Evolutionary conservation across 2,888 invertebrate genomes (phyloP).

Genomic region (Ashinkailepas kermadecensis): DNA sequence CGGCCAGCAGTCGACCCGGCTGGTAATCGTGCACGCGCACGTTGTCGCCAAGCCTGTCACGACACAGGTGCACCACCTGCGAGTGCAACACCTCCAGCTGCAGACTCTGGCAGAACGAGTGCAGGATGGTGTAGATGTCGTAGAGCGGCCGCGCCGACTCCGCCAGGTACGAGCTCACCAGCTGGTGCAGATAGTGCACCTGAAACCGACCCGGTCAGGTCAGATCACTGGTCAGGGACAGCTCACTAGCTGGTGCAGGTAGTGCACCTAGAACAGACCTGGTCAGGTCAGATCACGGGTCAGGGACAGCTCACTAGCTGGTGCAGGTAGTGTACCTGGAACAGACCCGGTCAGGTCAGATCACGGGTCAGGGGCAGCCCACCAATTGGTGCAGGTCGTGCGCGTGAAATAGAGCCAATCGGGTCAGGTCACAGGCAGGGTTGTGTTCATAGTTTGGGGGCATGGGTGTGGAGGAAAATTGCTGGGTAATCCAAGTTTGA

Average conservation of each 20-base stretch:
- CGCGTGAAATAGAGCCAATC: slow-evolving; percentile 37
- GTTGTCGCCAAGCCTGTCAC: slow-evolving; percentile 56
- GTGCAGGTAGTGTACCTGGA: slow-evolving; percentile 45
- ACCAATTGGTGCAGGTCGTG: slow-evolving; percentile 44
- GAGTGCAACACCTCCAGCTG: slow-evolving; percentile 86
- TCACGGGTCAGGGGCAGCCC: too few relatives aligned
- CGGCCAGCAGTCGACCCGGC: slow-evolving; percentile 75
- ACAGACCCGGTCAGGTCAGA: background rate
- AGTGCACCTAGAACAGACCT: slow-evolving; percentile 49
- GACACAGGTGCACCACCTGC: slow-evolving; percentile 76
- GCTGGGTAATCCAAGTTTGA: too few relatives aligned
- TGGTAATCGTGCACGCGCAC: slow-evolving; percentile 83
- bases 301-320: slow-evolving; percentile 34
- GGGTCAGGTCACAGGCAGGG: too few relatives aligned
- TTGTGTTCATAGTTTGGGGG: too few relatives aligned
- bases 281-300: too few relatives aligned
- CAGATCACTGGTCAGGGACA: slow-evolving; percentile 36
- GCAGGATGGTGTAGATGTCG: slow-evolving; percentile 74
- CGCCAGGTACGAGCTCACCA: slow-evolving; percentile 68
- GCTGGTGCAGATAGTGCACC: slow-evolving; percentile 73
- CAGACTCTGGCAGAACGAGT: slow-evolving; percentile 88
- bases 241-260: slow-evolving; percentile 78
- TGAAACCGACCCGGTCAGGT: slow-evolving; percentile 42
- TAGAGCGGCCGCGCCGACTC: slow-evolving; percentile 69
- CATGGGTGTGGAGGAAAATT: too few relatives aligned